Conservation (phyloP, 2,888 invertebrate species). For the Autographa pulchrina region DNA sequence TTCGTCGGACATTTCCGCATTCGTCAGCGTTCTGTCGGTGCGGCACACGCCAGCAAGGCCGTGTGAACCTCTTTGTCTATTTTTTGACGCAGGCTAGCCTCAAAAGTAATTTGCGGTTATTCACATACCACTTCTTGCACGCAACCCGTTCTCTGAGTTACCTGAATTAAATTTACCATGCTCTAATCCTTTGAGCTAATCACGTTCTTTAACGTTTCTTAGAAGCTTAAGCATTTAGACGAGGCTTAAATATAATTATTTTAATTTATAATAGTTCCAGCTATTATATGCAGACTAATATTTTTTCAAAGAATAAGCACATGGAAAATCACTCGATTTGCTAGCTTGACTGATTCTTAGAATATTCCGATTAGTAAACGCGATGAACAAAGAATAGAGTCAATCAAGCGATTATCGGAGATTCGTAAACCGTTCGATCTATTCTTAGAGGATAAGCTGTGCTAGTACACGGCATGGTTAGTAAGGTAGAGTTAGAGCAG, state of each 20-base stretch:
- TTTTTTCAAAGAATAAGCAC: conserved; percentile 12
- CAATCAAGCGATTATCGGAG: conserved; percentile 39
- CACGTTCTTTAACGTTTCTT: neutral
- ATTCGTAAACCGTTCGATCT: conserved; percentile 20
- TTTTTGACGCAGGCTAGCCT: conserved; percentile 66
- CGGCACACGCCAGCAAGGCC: conserved; percentile 83
- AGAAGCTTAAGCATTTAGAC: neutral
- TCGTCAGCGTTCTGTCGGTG: conserved; percentile 78
- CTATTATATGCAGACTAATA: neutral
- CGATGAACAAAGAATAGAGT: conserved; percentile 40
- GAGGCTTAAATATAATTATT: neutral
- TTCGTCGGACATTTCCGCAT: conserved; percentile 80
- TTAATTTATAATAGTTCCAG: neutral
- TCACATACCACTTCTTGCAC: conserved; percentile 52
- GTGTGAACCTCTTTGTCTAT: conserved; percentile 87
- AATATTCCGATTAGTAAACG: conserved; percentile 41
- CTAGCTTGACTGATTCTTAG: conserved; percentile 31
- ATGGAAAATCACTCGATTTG: conserved; percentile 27
- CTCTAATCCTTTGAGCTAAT: conserved; percentile 5
- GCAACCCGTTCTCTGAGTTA: conserved; percentile 39
- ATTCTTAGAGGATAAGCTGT: conserved; percentile 31
- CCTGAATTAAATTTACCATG: conserved; percentile 24
- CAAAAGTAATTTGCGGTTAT: conserved; percentile 59
- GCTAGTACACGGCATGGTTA: neutral
- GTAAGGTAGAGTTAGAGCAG: neutral